phyloP scores from a whole-genome alignment of 2,113 vertebrate species.

The Electrona antarctica region DNA sequence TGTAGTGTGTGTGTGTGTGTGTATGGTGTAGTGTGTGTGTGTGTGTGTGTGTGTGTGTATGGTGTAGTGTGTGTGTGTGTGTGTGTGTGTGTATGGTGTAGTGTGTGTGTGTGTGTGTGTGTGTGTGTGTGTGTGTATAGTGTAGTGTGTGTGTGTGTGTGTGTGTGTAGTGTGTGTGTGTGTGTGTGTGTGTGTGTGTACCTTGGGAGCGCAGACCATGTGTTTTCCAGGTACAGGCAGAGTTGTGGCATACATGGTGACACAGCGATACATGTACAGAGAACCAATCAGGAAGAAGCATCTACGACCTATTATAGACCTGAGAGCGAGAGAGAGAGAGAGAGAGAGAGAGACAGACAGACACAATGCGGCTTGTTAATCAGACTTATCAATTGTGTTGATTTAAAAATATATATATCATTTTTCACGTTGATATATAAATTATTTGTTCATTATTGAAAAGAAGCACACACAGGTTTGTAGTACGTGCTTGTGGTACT shows the following conservation, averaged over 20 bases:
- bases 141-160: no score
- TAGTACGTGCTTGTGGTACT: no score
- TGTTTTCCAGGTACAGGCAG: conserved; percentile 95
- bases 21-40: neutral
- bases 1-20: neutral
- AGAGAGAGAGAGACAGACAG: neutral
- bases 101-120: neutral
- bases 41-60: neutral
- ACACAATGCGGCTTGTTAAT: neutral
- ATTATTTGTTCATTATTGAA: no score
- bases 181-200: conserved; percentile 8
- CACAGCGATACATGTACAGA: conserved; percentile 93
- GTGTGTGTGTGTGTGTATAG: neutral
- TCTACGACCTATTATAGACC: conserved; percentile 90
- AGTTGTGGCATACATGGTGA: conserved; percentile 98
- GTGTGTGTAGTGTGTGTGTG: neutral
- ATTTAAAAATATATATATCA: no score
- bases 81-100: neutral
- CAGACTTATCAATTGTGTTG: no score
- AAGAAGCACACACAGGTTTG: no score
- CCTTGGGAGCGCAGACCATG: conserved; percentile 91
- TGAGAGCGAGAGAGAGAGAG: conserved; percentile 50
- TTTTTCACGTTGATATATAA: no score
- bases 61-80: no score
- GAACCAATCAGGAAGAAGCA: conserved; percentile 97